Base-by-base conservation (phyloP, 2,797 vertebrate species). In the Tragopan temminckii region DNA sequence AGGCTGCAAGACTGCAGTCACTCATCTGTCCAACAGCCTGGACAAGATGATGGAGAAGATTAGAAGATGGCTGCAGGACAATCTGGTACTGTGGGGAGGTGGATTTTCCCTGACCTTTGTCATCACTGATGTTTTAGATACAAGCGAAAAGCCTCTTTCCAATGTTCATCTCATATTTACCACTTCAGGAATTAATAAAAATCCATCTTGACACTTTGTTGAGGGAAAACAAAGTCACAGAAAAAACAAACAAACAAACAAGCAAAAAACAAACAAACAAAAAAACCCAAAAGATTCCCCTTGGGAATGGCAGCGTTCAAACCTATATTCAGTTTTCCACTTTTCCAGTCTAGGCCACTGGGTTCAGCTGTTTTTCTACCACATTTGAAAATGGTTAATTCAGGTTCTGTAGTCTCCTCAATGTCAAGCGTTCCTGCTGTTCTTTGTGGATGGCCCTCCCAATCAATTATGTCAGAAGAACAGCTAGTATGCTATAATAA, bases 381-480 rank as follows among this genome's bases (percentile, higher is more conserved):
- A 52, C 31, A 21, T 27, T 74, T 63, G 43, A 63, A 95, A 89
- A 90, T 3, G 35, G 88, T 95, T 93, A 92, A 94, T 79, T 58
- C 46, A 5, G 33, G 48, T 94, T 92, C 75, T 74, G 82, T 24
- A 89, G 61, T 79, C 85, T 91, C 52, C 77, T 95, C 89, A 89
- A 96, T 91, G 57, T 91, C 91, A 92, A 92, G 91, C 57, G 64
- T 92, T 88, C 82, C 82, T n/a, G 23, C 86, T 83, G 92, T 89
- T 94, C 71, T 80, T 92, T 83, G 94, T 63, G 63, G 67, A 92
- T 93, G 77, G 92, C 91, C 91, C 82, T 94, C 96, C 93, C 94
- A 93, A 93, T 90, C 95, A 96, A 93, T 96, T 97, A 95, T 94
- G 89, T 89, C 95, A 89, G 93, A 96, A 97, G 87, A 96, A 95